These are phyloP conservation scores for Odontomyia ornata DNA, from an alignment of 2,888 invertebrate genomes.

Conservation along the genomic window DNA sequence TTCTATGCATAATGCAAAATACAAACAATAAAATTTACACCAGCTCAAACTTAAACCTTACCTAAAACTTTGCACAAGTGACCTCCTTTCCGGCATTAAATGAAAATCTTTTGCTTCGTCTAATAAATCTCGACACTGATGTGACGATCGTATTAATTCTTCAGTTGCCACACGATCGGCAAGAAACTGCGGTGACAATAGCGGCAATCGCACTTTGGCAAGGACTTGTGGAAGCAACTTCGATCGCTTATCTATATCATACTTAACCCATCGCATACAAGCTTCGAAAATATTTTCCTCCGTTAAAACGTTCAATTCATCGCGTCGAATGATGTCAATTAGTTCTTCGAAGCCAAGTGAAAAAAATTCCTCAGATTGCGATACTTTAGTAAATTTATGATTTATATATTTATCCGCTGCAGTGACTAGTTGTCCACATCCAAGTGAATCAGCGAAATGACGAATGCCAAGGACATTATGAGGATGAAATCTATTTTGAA, in stretches of 20 bases:
- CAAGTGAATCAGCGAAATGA: slow-evolving; percentile 81
- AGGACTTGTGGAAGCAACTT: slow-evolving; percentile 75
- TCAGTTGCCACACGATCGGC: slow-evolving; percentile 83
- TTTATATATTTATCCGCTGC: slow-evolving; percentile 83
- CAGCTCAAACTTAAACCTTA: slow-evolving; percentile 43
- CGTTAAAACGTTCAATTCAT: slow-evolving; percentile 78
- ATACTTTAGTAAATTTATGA: slow-evolving; percentile 80
- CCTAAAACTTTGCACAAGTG: slow-evolving; percentile 76
- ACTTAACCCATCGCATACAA: slow-evolving; percentile 81
- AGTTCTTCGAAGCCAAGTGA: slow-evolving; percentile 69
- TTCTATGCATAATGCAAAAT: slow-evolving; percentile 61
- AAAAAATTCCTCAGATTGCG: slow-evolving; percentile 79
- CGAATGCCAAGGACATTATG: slow-evolving; percentile 83
- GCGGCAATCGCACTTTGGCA: slow-evolving; percentile 78
- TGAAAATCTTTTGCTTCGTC: slow-evolving; percentile 91
- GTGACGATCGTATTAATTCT: slow-evolving; percentile 77
- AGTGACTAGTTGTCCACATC: slow-evolving; percentile 74
- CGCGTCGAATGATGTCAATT: slow-evolving; percentile 74
- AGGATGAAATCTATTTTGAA: slow-evolving; percentile 79
- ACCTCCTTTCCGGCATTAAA: slow-evolving; percentile 83
- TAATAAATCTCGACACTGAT: slow-evolving; percentile 83
- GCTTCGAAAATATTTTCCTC: slow-evolving; percentile 89
- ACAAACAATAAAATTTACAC: not conserved
- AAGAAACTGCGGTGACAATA: slow-evolving; percentile 82
- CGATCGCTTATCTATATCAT: slow-evolving; percentile 69